Conservation (phyloP, 2,797 vertebrate genomes). For the Melanotaenia trifasciata region DNA sequence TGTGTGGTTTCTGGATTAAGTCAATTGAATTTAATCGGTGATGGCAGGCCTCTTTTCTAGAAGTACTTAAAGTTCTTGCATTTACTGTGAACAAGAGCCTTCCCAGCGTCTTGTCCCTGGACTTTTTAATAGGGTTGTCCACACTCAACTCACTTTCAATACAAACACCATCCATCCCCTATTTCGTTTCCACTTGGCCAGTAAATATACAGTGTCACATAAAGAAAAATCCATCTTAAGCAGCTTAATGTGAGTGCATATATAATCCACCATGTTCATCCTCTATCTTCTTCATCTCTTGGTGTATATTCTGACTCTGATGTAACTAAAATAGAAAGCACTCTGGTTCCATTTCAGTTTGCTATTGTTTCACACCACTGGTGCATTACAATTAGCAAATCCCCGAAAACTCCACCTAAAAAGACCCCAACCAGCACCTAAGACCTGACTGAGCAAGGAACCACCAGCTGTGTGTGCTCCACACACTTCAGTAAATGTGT, state of each 20-base stretch:
- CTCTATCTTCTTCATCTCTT: constrained; percentile 1
- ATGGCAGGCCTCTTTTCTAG: neutral
- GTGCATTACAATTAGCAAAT: constrained; percentile 27
- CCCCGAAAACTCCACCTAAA: constrained; percentile 36
- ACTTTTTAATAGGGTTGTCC: too few relatives aligned
- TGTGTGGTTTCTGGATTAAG: neutral
- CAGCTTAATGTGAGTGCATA: constrained; percentile 7
- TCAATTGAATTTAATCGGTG: neutral
- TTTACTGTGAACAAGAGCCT: neutral
- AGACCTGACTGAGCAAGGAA: constrained; percentile 20
- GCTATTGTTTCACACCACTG: neutral
- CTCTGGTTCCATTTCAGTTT: constrained; percentile 44
- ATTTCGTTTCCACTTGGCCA: neutral
- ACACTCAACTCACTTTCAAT: neutral
- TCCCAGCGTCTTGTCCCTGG: neutral
- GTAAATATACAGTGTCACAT: constrained; percentile 4
- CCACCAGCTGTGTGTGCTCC: constrained; percentile 20
- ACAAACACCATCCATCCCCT: neutral
- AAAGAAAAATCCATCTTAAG: neutral
- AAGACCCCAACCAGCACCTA: constrained; percentile 41
- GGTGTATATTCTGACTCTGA: constrained; percentile 17
- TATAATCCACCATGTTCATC: constrained; percentile 18
- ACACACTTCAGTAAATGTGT: constrained; percentile 51
- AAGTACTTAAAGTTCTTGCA: neutral
- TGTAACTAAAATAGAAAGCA: constrained; percentile 33